Conservation (phyloP, 2,888 invertebrate genomes). For the Scelioninae gen. 2 region DNA sequence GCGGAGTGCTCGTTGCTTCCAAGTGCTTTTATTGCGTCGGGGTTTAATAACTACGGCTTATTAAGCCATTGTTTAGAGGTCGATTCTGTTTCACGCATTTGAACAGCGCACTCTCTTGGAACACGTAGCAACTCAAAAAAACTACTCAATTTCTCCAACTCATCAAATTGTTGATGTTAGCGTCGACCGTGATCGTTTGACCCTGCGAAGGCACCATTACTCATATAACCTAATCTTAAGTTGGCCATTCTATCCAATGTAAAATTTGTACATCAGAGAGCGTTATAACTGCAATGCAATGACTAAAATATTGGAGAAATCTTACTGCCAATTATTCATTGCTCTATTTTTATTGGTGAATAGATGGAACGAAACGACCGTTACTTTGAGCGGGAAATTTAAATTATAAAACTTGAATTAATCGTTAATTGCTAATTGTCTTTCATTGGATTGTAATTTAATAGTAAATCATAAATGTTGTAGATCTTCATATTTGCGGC, state of each 20-base stretch:
- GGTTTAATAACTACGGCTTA: constrained; percentile 45
- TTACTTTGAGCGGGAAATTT: constrained; percentile 1
- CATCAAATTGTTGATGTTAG: too few relatives aligned
- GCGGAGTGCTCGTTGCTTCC: constrained; percentile 32
- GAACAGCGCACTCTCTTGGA: too few relatives aligned
- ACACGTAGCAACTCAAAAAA: too few relatives aligned
- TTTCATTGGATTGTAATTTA: constrained; percentile 2
- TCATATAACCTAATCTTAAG: too few relatives aligned
- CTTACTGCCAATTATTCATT: background rate
- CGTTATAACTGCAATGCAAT: too few relatives aligned
- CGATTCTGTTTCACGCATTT: constrained; percentile 31
- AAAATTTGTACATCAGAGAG: too few relatives aligned
- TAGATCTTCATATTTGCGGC: background rate
- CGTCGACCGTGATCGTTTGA: too few relatives aligned
- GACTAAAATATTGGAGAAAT: too few relatives aligned
- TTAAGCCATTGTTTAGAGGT: constrained; percentile 41
- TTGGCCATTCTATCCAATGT: too few relatives aligned
- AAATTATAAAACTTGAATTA: too few relatives aligned
- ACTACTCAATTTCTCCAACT: too few relatives aligned
- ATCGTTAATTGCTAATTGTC: constrained; percentile 16
- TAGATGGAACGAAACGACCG: background rate
- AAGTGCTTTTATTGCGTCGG: constrained; percentile 46
- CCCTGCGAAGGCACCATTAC: too few relatives aligned
- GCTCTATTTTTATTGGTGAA: background rate
- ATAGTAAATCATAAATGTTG: background rate